Conservation (phyloP, 2,797 vertebrate genomes). For the Enteromius unitaeniatus region DNA sequence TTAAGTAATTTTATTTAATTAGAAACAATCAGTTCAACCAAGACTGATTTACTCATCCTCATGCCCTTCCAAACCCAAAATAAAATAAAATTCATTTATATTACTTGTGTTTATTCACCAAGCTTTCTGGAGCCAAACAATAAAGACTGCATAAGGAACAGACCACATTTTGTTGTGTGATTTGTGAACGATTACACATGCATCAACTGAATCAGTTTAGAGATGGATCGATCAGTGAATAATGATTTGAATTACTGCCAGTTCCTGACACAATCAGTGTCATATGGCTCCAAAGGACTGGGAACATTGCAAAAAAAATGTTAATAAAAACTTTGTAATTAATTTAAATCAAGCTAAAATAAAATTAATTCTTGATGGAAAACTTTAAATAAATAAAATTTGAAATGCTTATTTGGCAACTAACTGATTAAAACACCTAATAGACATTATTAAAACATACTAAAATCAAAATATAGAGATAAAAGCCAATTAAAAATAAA, state of each 20-base stretch:
- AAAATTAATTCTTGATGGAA: background rate
- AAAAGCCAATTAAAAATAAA: background rate
- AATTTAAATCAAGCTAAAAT: background rate
- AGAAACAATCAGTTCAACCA: too few relatives aligned
- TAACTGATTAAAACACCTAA: background rate
- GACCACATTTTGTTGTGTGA: background rate
- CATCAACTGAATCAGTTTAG: background rate
- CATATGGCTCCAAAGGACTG: background rate
- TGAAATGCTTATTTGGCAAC: background rate
- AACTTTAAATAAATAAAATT: background rate
- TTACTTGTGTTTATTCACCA: background rate
- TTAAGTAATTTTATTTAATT: too few relatives aligned
- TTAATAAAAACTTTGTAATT: background rate
- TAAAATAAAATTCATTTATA: too few relatives aligned
- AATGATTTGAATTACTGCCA: background rate
- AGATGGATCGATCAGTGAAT: background rate
- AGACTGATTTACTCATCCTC: background rate
- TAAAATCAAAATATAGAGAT: background rate
- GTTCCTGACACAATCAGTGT: background rate
- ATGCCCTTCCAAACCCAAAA: background rate
- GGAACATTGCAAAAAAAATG: background rate
- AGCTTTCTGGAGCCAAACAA: background rate
- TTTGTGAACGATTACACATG: background rate
- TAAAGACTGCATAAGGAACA: background rate
- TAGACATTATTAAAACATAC: background rate